Base-by-base conservation (phyloP, 2,113 vertebrate species). In the Bufo bufo region DNA sequence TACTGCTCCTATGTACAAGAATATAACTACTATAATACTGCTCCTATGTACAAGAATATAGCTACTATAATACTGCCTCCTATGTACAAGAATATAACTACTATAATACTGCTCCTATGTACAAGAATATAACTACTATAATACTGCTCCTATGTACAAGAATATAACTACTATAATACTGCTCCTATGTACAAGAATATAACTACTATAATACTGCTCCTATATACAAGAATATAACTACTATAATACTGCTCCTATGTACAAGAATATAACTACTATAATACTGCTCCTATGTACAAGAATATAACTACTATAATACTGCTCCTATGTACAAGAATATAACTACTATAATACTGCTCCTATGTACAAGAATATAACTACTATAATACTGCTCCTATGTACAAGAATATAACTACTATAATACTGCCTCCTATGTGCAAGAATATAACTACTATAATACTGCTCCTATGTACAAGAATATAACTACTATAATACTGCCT, bases 161-260 rank as follows among this genome's bases (percentile, higher is more conserved):
- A 66, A 66, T 66, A 66, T 66, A 66, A 66, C 65, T 66, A 23
- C 65, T 66, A 66, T 66, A 66, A 66, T 66, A 66, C 65, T 66
- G 65, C 65, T 23, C n/a, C 65, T 66, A 66, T 66, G 9, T 66
- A 58, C 65, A 66, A 66, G 65, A 66, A 66, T 66, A 66, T 66
- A 66, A 66, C 65, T 66, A 66, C 65, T 66, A 66, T 66, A 65
- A 65, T 65, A 65, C 61, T 65, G 7, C 61, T n/a, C 61, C 61
- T 65, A 65, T 65, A 4, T 65, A 65, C 61, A 65, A 65, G 19
- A 65, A 65, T 65, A 65, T 65, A 65, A 65, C 61, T 65, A 65
- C 61, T 65, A 65, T 65, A 66, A 66, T 66, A 66, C 65, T 66
- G n/a, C 65, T 11, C n/a, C 65, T 66, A 66, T 66, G 8, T 66